Conservation (phyloP, 2,797 vertebrate genomes). For the Malacoraja senta region DNA sequence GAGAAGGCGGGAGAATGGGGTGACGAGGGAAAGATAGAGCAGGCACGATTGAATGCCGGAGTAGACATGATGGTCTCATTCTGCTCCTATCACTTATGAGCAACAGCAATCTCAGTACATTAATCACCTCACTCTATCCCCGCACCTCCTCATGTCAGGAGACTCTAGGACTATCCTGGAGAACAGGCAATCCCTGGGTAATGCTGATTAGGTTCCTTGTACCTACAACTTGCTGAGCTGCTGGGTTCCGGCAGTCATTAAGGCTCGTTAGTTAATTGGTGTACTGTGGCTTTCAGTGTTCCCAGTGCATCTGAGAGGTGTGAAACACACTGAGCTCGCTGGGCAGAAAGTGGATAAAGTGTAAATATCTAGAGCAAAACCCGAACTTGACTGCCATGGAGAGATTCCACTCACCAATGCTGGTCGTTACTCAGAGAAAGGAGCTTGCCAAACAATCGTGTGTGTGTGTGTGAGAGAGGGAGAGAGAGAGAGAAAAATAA, state of each 20-base stretch:
- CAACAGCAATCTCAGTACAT: too few relatives aligned
- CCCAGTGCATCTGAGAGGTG: neutral
- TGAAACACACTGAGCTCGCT: neutral
- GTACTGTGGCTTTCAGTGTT: neutral
- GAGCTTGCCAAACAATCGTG: neutral
- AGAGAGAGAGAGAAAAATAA: neutral
- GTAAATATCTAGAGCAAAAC: neutral
- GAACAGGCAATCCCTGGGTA: neutral
- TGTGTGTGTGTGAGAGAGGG: too few relatives aligned
- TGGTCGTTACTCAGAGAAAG: too few relatives aligned
- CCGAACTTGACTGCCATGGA: neutral
- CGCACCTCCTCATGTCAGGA: neutral
- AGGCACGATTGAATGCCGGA: too few relatives aligned
- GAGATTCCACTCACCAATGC: neutral
- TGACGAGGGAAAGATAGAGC: too few relatives aligned
- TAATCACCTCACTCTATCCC: too few relatives aligned
- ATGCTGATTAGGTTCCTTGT: neutral
- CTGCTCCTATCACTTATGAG: too few relatives aligned
- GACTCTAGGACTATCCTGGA: neutral
- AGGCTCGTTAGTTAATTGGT: conserved; percentile 7
- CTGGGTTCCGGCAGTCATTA: neutral
- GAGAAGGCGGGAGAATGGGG: too few relatives aligned
- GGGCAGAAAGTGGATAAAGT: neutral
- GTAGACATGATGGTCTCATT: too few relatives aligned
- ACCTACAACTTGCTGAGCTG: neutral